Evolutionary conservation across 2,113 vertebrate genomes (phyloP).

Genomic region (Elaphurus davidianus): DNA sequence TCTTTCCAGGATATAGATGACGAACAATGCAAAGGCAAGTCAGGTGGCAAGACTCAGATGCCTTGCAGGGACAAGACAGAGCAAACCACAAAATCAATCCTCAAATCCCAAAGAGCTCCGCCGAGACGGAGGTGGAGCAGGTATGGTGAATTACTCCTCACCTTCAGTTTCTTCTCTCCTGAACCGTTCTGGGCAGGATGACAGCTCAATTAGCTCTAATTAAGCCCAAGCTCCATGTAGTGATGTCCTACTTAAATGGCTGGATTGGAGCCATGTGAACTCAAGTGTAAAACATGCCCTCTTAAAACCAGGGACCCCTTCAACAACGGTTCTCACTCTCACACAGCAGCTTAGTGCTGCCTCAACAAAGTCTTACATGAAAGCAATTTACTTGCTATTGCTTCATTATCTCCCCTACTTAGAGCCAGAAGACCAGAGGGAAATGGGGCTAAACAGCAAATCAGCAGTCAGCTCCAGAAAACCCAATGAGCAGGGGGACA

Average conservation of each 20-base stretch:
- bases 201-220: conserved; percentile 71
- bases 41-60: not conserved
- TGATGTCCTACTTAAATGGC: conserved; percentile 66
- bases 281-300: conserved; percentile 74
- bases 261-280: conserved; percentile 72
- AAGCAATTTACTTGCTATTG: conserved; percentile 74
- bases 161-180: not conserved
- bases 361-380: conserved; percentile 73
- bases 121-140: not conserved
- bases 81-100: not conserved
- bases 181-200: not conserved
- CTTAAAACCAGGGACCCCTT: conserved; percentile 77
- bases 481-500: not conserved
- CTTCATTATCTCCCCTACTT: conserved; percentile 77
- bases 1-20: conserved; percentile 11
- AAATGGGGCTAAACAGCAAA: conserved; percentile 59
- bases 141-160: not conserved
- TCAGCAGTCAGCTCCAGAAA: conserved; percentile 35
- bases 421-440: conserved; percentile 60
- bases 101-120: not conserved
- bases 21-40: not conserved
- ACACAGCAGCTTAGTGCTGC: conserved; percentile 45
- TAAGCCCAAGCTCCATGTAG: conserved; percentile 41
- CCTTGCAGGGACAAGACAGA: not conserved
- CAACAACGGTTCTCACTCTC: conserved; percentile 71